phyloP scores from a whole-genome alignment of 2,888 invertebrate species.

The Agrypnus murinus region DNA sequence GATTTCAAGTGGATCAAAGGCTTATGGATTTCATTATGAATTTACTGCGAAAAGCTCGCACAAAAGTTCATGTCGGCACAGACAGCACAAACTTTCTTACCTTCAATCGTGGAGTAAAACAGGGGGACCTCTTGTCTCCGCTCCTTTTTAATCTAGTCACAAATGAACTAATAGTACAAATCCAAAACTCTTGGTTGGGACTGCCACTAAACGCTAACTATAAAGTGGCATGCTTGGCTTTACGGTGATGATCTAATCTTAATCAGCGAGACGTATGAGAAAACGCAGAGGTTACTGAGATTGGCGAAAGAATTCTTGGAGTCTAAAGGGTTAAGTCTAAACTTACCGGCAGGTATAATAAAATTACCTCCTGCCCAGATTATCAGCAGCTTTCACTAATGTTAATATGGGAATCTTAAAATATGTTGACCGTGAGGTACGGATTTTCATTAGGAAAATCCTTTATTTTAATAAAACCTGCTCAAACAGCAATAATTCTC shows the following conservation, averaged over 20 bases:
- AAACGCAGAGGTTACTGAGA: conserved; percentile 10
- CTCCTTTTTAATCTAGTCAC: conserved; percentile 44
- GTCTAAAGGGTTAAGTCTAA: neutral
- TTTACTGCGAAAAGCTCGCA: neutral
- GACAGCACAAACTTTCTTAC: neutral
- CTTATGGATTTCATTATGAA: conserved; percentile 12
- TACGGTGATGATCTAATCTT: conserved; percentile 42
- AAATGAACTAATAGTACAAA: conserved; percentile 36
- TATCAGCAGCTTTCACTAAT: no score
- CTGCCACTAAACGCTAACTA: neutral
- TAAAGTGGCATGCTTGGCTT: conserved; percentile 27
- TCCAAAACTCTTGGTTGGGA: conserved; percentile 21
- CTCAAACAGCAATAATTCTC: conserved; percentile 61
- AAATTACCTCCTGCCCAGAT: conserved; percentile 25
- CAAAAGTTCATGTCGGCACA: conserved; percentile 20
- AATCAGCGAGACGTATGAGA: conserved; percentile 6
- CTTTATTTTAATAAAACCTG: conserved; percentile 72
- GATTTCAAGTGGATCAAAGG: conserved; percentile 30
- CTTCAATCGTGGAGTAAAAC: conserved; percentile 44
- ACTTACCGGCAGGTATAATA: neutral
- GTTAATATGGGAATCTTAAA: no score
- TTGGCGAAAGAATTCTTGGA: neutral
- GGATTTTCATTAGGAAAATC: conserved; percentile 56
- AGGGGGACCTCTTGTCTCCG: conserved; percentile 49
- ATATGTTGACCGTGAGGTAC: no score